Percentiles rank a stretch among this genome's conserved stretches.
These are phyloP conservation scores for Azorinus chamasolen DNA, from an alignment of 2,888 invertebrate species.

Conservation along the genomic window DNA sequence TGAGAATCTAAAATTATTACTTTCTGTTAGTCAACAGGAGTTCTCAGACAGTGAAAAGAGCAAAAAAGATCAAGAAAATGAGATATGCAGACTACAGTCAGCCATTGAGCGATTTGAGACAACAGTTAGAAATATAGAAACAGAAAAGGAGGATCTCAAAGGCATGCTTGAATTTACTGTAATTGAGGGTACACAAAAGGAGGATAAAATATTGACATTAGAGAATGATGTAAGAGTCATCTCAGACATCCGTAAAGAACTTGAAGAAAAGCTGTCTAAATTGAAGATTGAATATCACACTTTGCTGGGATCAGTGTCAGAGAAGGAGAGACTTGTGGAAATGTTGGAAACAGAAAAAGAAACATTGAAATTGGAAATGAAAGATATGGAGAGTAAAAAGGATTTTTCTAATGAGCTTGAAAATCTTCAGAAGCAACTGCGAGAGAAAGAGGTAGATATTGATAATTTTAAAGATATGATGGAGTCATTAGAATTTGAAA, in stretches of 20 bases:
- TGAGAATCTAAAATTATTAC: conserved; percentile 49
- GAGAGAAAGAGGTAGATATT: conserved; percentile 52
- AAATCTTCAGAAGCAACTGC: conserved; percentile 40
- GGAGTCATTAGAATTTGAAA: conserved; percentile 76
- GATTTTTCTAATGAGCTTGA: conserved; percentile 17
- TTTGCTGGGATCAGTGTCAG: conserved; percentile 16
- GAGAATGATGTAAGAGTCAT: conserved; percentile 10
- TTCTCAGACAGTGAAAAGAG: conserved; percentile 36
- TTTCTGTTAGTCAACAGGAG: conserved; percentile 42
- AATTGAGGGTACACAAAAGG: conserved; percentile 44
- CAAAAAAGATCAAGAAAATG: conserved; percentile 25
- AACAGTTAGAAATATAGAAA: conserved; percentile 30
- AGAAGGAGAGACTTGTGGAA: conserved; percentile 32
- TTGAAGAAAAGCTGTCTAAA: conserved; percentile 4
- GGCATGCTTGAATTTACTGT: conserved; percentile 54
- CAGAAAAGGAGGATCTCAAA: conserved; percentile 63
- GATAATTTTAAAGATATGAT: conserved; percentile 75
- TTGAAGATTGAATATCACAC: conserved; percentile 1
- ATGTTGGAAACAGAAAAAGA: conserved; percentile 31
- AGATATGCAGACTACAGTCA: conserved; percentile 31
- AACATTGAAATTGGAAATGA: conserved; percentile 27
- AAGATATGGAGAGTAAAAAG: conserved; percentile 8
- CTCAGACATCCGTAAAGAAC: neutral
- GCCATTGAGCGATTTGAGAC: conserved; percentile 39
- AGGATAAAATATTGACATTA: conserved; percentile 34